Evolutionary conservation across 2,888 invertebrate genomes (phyloP).

Genomic region (Flexamia atlantica): DNA sequence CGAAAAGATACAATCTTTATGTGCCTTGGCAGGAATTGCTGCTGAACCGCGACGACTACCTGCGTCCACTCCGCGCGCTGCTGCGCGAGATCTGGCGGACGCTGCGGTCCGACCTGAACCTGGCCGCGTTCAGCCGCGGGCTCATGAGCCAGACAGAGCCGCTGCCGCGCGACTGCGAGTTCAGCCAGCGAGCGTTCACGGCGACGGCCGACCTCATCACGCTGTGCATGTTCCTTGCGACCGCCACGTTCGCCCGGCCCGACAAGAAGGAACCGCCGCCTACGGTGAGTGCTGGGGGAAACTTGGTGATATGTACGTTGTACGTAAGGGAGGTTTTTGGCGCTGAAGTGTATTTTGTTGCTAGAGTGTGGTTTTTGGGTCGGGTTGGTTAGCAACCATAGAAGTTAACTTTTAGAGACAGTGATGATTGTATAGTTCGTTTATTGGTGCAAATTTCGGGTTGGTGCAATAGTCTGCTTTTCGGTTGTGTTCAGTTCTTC

Average conservation of each 20-base stretch:
- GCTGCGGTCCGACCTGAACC: conserved; percentile 88
- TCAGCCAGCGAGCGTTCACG: conserved; percentile 90
- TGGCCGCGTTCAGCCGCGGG: conserved; percentile 86
- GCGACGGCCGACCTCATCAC: conserved; percentile 91
- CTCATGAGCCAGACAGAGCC: conserved; percentile 77
- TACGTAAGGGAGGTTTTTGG: too few species aligned
- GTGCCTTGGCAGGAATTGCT: conserved; percentile 92
- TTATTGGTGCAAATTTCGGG: too few species aligned
- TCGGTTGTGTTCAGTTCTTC: too few species aligned
- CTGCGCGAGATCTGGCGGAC: conserved; percentile 93
- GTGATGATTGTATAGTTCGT: too few species aligned
- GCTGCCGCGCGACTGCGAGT: conserved; percentile 81
- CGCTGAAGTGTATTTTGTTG: too few species aligned
- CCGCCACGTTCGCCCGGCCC: conserved; percentile 81
- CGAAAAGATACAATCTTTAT: too few species aligned
- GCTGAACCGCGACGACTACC: conserved; percentile 92
- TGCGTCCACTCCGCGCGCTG: conserved; percentile 90
- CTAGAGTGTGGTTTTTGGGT: too few species aligned
- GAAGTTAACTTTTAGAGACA: too few species aligned
- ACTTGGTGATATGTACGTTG: too few species aligned
- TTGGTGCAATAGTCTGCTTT: too few species aligned
- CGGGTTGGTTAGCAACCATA: too few species aligned
- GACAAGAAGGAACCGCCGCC: conserved; percentile 76
- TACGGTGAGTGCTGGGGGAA: conserved; percentile 52
- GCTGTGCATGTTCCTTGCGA: conserved; percentile 90